Evolutionary conservation across 1,140 invertebrate species (phyloP), one percentile per base, ranked within the genome.

Genomic region (Drosophila pseudoobscura): DNA sequence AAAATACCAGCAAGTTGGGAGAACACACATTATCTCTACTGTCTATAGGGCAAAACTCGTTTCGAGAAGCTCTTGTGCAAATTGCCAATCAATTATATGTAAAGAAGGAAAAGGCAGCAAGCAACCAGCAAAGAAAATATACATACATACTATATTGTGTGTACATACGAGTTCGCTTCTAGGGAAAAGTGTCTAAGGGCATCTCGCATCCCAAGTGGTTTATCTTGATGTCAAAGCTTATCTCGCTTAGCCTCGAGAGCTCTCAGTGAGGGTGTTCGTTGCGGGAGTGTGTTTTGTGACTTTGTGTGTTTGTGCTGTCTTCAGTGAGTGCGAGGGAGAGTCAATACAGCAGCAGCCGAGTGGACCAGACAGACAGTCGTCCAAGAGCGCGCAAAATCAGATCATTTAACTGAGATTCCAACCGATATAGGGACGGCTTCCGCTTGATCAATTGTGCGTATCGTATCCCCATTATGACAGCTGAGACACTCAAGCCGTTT

Each of bases 401-500:
- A 39, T 39, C 35, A 11, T 39, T 13, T 13, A 13, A 39, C 11
- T 39, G 11, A 39, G 35, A 39, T 3, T 39, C 11, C 11, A 39
- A 5, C 11, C 11, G 8, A 31, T 3, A 5, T 0, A 26, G 24
- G 24, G 24, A 26, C 24, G 24, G 24, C 51, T 65, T 31, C 49
- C 44, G 49, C 49, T 70, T 41, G 52, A 52, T 51, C 61, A 49
- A 62, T 55, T 60, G 75, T 44, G 51, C 47, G 57, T 50, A 43
- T 54, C 43, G 43, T 35, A 57, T 63, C 43, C 66, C 68, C 82
- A 85, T 79, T 84, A 91, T 91, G 90, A 90, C 90, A 45, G 88
- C 90, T 51, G 90, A 91, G 78, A 91, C 90, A 59, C 90, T 91
- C 64, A 91, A 91, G 54, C 90, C 90, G 59, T 91, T 91, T 65